Evolutionary conservation across 2,113 vertebrate genomes (phyloP), one percentile per base, ranked within the genome.

Genomic region (Paralichthys olivaceus): DNA sequence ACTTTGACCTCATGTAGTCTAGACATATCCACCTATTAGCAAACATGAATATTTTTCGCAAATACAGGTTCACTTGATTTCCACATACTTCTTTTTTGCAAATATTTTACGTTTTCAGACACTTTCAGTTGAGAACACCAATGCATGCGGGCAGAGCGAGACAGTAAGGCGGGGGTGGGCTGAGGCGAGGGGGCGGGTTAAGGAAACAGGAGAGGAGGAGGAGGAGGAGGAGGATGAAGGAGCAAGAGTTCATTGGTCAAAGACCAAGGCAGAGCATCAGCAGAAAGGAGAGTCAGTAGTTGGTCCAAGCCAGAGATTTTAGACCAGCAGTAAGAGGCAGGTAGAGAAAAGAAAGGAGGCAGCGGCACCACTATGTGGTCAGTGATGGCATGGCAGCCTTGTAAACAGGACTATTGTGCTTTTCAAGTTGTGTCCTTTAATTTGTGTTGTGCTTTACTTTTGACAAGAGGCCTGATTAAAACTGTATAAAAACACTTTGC

Each of bases 71-170:
- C 83, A 90, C 87, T 91, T 90, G 19, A 81, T 84, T 86, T 89
- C 79, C 87, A 90, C 69, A 53, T 91, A 89, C 32, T 75, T 93
- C 66, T 93, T 66, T 87, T 89, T 80, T 84, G 66, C 82, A 83
- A 87, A 76, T 89, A 81, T 89, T 49, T 49, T 77, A 89, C 79
- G 81, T 89, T 86, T 90, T 90, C 90, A 89, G 76, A 90, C 90
- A 86, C 62, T 34, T 60, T 95, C 92, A 84, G 85, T 94, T 94
- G 93, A 94, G 95, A 90, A 98, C 95, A 97, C 85, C 95, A 93
- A 96, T 94, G 95, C 97, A 98, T 98, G 97, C 97, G 93, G 93
- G 90, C 91, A 93, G 85, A 91, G 89, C n/a, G 91, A 81, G 84
- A 91, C 75, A 90, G 74, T 85, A 91, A 93, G 89, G 87, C 67